Evolutionary conservation across 1,140 invertebrate genomes (phyloP), one percentile per base, ranked within the genome.

Genomic region (Stratiolaelaps scimitus): DNA sequence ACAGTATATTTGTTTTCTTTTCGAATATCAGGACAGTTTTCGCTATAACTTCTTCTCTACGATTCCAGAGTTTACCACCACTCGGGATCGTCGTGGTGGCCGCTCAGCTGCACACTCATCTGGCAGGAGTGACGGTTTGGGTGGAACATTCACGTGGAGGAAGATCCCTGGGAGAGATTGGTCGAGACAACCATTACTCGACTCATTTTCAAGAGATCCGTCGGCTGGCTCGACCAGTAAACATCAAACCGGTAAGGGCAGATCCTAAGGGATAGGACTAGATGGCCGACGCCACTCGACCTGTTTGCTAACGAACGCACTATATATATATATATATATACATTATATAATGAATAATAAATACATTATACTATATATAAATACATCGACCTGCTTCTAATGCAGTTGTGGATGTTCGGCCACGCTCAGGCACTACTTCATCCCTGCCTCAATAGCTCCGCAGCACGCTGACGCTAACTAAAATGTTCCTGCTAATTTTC

Each of bases 201-300:
- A 89, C 92, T 10, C 93, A 98, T 79, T 98, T 95, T 76, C 95
- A 98, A 78, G 94, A 98, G 78, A 98, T 99, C 70, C 79, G 92
- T 69, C 78, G 85, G 26, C 76, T 99, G 43, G 87, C 88, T 67
- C 77, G 82, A 71, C 83, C 83, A 13, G 84, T 90, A 0, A 80
- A 77, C 23, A 77, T 98, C n/a, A 72, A 92, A 68, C 92, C 92
- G 66, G 91, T 96, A 80, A 80, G 7, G n/a, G 44, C 34, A 23
- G 26, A 45, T 70, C 34, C 28, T 10, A 46, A n/a, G n/a, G n/a
- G n/a, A n/a, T n/a, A n/a, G n/a, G n/a, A n/a, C n/a, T n/a, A n/a
- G 65, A 65, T 10, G 28, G 7, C 7, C 13, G 56, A 7, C 7
- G 56, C 44, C 53, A 45, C 44, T 45, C 13, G 13, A 13, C 44